Conservation (phyloP, 64 coral and sea anemone species). For the Pocillopora verrucosa region DNA sequence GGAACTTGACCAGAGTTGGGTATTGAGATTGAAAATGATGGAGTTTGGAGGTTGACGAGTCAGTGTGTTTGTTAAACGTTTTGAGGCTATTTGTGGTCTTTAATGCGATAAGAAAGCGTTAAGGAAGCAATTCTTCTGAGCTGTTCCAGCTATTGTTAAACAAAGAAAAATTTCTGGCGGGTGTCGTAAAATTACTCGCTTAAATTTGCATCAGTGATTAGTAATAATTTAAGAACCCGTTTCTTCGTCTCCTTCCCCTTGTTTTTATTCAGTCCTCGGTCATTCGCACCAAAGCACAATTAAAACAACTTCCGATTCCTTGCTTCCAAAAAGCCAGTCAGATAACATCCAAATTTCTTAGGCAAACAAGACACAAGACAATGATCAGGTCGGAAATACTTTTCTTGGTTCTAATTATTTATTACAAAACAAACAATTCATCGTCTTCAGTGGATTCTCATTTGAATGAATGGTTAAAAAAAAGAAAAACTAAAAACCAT, state of each 20-base stretch:
- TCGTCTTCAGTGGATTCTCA: not conserved
- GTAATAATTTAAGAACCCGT: too few relatives aligned
- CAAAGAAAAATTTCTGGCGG: not conserved
- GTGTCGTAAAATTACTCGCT: not conserved
- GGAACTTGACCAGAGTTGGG: too few relatives aligned
- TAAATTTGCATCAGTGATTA: not conserved
- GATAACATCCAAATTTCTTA: slow-evolving; percentile 10
- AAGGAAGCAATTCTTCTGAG: not conserved
- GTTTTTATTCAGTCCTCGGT: too few relatives aligned
- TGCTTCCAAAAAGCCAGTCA: not conserved
- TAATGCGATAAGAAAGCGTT: not conserved
- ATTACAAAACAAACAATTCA: slow-evolving; percentile 39
- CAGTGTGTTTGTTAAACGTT: not conserved
- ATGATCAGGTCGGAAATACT: slow-evolving; percentile 33
- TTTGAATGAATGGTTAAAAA: not conserved
- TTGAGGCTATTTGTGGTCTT: not conserved
- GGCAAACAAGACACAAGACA: slow-evolving; percentile 26
- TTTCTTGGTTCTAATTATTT: slow-evolving; percentile 34
- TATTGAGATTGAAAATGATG: too few relatives aligned
- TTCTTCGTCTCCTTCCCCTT: not conserved
- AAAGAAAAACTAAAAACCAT: not conserved
- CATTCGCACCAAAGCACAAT: not conserved
- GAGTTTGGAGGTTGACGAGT: too few relatives aligned
- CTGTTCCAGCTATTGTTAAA: not conserved
- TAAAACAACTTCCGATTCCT: not conserved